Evolutionary conservation across 2,797 vertebrate genomes (phyloP).

Genomic region (Anableps anableps): DNA sequence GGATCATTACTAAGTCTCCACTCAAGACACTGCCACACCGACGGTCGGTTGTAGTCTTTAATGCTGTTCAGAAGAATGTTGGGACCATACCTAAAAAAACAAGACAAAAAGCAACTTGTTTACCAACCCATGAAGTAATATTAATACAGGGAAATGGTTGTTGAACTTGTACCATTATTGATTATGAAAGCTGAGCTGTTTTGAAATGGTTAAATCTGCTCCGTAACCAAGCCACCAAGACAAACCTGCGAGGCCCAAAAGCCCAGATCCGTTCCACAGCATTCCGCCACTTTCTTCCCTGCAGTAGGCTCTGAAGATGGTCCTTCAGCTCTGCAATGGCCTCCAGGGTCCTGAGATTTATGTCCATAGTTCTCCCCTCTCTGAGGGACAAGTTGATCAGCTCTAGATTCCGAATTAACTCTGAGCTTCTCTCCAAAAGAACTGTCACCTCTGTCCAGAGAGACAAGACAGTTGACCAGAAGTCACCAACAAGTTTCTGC

Average conservation of each 20-base stretch:
- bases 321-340: constrained; percentile 84
- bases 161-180: neutral
- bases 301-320: constrained; percentile 85
- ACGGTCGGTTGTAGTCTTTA: constrained; percentile 83
- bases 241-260: constrained; percentile 91
- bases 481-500: neutral
- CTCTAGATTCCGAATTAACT: constrained; percentile 91
- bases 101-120: neutral
- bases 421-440: constrained; percentile 88
- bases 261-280: constrained; percentile 91
- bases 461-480: neutral
- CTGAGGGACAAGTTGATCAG: constrained; percentile 85
- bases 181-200: neutral
- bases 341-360: constrained; percentile 83
- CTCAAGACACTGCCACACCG: constrained; percentile 88
- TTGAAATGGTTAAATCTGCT: neutral
- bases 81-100: constrained; percentile 83
- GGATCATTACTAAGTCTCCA: constrained; percentile 29
- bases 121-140: neutral
- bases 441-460: constrained; percentile 79
- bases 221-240: neutral
- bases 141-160: neutral
- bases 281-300: constrained; percentile 91
- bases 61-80: constrained; percentile 90
- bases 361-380: constrained; percentile 82